Percentiles rank a stretch among this genome's conserved stretches.
These are phyloP conservation scores for Rhopalosiphum maidis DNA, from an alignment of 1,140 invertebrate genomes.

Conservation along the genomic window DNA sequence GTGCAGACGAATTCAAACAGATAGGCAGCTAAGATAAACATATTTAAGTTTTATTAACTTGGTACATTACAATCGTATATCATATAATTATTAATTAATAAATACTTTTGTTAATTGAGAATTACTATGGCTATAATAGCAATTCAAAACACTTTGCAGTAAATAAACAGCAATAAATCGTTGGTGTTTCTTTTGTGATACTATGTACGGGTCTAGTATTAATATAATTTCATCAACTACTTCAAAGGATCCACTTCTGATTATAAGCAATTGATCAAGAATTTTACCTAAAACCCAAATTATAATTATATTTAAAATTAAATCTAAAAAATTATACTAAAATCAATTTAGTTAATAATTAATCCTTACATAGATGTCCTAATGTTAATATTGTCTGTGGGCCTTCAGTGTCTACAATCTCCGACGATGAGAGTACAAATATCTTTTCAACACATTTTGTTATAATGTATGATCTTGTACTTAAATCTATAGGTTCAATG, in stretches of 20 bases:
- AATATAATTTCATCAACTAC: slow-evolving; percentile 32
- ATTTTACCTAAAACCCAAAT: background rate
- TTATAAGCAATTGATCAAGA: slow-evolving; percentile 44
- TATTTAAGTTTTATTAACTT: background rate
- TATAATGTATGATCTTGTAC: slow-evolving; percentile 40
- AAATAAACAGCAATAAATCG: slow-evolving; percentile 41
- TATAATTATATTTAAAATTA: background rate
- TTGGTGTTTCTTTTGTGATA: slow-evolving; percentile 46
- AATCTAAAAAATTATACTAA: background rate
- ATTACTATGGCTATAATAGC: slow-evolving; percentile 53
- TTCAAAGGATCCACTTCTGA: slow-evolving; percentile 51
- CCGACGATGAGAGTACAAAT: slow-evolving; percentile 7
- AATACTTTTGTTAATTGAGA: slow-evolving; percentile 42
- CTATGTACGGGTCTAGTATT: slow-evolving; percentile 1
- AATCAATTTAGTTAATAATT: background rate
- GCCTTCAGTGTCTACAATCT: background rate
- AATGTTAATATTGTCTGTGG: background rate
- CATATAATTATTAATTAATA: background rate
- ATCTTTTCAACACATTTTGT: slow-evolving; percentile 42
- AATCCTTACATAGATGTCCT: slow-evolving; percentile 30
- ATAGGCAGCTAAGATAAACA: slow-evolving; percentile 17
- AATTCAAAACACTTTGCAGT: slow-evolving; percentile 37
- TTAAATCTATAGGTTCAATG: slow-evolving; percentile 49
- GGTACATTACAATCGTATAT: too few relatives aligned
- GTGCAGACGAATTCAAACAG: slow-evolving; percentile 38